Evolutionary conservation across 1,140 invertebrate genomes (phyloP), one percentile per base, ranked within the genome.

Genomic region (Latrodectus geometricus): DNA sequence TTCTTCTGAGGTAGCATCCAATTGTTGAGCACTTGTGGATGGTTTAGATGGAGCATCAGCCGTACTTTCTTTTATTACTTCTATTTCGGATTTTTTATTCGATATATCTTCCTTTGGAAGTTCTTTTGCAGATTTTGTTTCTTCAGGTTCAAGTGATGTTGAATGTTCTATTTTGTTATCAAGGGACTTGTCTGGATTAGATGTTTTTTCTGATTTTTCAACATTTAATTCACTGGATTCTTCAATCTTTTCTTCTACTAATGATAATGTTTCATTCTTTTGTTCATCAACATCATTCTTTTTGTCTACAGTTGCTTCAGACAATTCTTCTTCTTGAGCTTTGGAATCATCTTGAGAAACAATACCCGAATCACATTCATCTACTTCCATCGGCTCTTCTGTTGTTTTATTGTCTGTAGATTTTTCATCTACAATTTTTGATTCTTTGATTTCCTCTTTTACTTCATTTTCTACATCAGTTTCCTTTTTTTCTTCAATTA

Each of bases 381-480:
- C 86, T 8, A 83, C 54, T 79, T 87, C 86, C 86, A 83, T 84
- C 14, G 73, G 73, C 69, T 82, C 81, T 65, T 80, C 86, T 20
- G 23, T 14, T n/a, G 23, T 8, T 21, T 87, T 72, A 20, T 81
- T 21, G 8, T 75, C 73, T 21, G 49, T 2, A 48, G 5, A 20
- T 20, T 50, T 52, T 23, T 80, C 48, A 9, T 72, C 48, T 54
- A 23, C 52, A 17, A 70, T 21, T 1, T 35, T 61, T 17, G 11
- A 14, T 61, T 21, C 35, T 61, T 56, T 48, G 23, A 8, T 52
- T n/a, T 48, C 23, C 12, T 73, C 48, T 8, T 73, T n/a, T 17
- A 76, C 54, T 65, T 74, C 4, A 21, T 82, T 20, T 48, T 5
- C n/a, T 17, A 21, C 73, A 35, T 17, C 35, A 23, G n/a, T n/a